phyloP scores from a whole-genome alignment of 1,140 invertebrate genomes.

The Diploscapter pachys region DNA sequence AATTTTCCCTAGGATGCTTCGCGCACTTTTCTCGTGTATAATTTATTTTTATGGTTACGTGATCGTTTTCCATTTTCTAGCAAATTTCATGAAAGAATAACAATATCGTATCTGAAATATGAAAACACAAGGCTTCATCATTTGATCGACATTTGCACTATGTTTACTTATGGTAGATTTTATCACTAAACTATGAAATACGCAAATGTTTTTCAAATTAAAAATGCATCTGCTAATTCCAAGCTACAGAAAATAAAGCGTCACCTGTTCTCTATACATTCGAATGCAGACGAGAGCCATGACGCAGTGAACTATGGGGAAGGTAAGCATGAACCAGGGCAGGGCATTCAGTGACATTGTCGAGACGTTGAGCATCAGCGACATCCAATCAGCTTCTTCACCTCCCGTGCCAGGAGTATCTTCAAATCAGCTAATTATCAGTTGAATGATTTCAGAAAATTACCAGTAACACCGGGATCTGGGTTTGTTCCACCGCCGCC shows the following conservation, averaged over 20 bases:
- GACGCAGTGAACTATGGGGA: constrained; percentile 28
- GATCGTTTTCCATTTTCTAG: no score
- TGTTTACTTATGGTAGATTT: not conserved
- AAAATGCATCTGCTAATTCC: not conserved
- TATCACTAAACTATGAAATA: not conserved
- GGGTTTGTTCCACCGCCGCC: no score
- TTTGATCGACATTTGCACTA: no score
- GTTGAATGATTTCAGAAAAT: no score
- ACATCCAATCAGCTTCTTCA: no score
- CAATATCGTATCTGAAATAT: not conserved
- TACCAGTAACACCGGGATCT: no score
- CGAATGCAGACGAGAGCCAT: constrained; percentile 24
- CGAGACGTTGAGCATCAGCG: constrained; percentile 7
- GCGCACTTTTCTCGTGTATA: not conserved
- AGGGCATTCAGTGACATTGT: constrained; percentile 1
- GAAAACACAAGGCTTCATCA: not conserved
- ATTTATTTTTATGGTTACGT: not conserved
- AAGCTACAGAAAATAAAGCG: not conserved
- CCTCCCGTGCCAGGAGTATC: no score
- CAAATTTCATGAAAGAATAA: no score
- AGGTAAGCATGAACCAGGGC: constrained; percentile 30
- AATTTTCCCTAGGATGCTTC: not conserved
- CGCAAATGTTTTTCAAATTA: not conserved
- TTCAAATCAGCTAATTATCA: no score
- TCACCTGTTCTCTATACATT: constrained; percentile 27